Evolutionary conservation across 2,113 vertebrate species (phyloP), one percentile per base, ranked within the genome.

Genomic region (Hiodon tergisus): DNA sequence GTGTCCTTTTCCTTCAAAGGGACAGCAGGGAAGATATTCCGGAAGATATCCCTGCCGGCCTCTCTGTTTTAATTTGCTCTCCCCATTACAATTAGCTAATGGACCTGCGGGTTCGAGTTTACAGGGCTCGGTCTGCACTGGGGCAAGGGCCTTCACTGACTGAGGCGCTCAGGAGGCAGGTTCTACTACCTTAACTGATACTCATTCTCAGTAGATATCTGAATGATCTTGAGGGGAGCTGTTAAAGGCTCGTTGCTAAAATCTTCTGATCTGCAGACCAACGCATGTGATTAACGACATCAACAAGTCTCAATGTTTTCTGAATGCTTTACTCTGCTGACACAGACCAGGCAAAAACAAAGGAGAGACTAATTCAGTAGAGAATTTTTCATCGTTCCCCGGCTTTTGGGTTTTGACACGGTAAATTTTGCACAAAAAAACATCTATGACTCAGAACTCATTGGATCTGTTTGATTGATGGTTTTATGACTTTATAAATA

Each of bases 231-330:
- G 82, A 72, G 79, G 85, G 79, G 82, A 78, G 77, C 70, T 79
- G 79, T 86, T 86, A 83, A 87, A 87, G 85, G 86, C 78, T 80
- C 69, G 73, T 75, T 10, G 62, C 73, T 78, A 75, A 81, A 83
- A 82, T 83, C 77, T 79, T 86, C 81, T 87, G 83, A 86, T 85
- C 82, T 86, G 78, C 86, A 86, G 87, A 87, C 87, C 84, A 84
- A 82, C 86, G 85, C 78, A 14, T 17, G n/a, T 59, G 78, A 78
- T 81, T 79, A 76, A 70, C 75, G 46, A 47, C 58, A 52, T 61
- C 9, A 31, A 60, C 67, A 74, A 52, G 31, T 71, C 48, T 52
- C 59, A 57, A 10, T 73, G 67, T 80, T 80, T 77, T 61, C 63
- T 66, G 70, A 55, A 51, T 75, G 47, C 58, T n/a, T 55, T 61